Percentiles rank a stretch among this genome's conserved stretches.
Evolutionary conservation across 2,113 vertebrate genomes (phyloP).

Genomic region (Amphiprion percula): DNA sequence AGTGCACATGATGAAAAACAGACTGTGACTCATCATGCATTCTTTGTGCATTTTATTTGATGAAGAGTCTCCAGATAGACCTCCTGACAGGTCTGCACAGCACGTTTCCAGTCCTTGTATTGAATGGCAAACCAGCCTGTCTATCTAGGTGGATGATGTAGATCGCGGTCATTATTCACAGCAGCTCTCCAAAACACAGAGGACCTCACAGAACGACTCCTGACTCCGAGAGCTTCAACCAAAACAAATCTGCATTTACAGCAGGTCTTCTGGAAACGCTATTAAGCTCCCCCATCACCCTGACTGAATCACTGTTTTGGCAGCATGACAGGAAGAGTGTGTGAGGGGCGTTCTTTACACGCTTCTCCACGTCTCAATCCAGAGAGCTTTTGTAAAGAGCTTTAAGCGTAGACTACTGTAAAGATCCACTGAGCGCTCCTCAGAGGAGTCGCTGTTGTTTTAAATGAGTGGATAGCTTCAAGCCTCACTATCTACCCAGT

Average conservation of each 20-base stretch:
- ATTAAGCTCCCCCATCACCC: constrained; percentile 41
- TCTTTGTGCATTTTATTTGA: constrained; percentile 33
- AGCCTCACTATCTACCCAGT: constrained; percentile 31
- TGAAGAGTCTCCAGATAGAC: constrained; percentile 35
- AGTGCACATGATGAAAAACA: constrained; percentile 16
- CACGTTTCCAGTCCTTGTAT: constrained; percentile 6
- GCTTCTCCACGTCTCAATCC: constrained; percentile 35
- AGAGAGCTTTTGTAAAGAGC: constrained; percentile 29
- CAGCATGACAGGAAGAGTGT: constrained; percentile 32
- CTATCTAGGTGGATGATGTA: constrained; percentile 42
- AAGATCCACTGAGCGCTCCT: constrained; percentile 26
- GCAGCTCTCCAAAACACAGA: constrained; percentile 20
- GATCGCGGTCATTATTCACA: constrained; percentile 41
- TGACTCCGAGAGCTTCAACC: constrained; percentile 26
- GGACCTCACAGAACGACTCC: constrained; percentile 18
- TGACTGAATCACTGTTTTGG: constrained; percentile 43
- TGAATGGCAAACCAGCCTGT: constrained; percentile 32
- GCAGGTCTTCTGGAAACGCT: constrained; percentile 41
- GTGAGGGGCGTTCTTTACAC: constrained; percentile 16
- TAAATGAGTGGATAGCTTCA: constrained; percentile 32
- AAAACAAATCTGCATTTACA: constrained; percentile 62
- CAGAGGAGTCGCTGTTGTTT: constrained; percentile 32
- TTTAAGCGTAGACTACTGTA: constrained; percentile 36
- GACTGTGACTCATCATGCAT: constrained; percentile 13
- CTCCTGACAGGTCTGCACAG: constrained; percentile 43